A percentile compares a stretch with the other conserved stretches of the same genome.
These are phyloP conservation scores for Spheniscus humboldti DNA, from an alignment of 2,797 vertebrate species.

Conservation along the genomic window DNA sequence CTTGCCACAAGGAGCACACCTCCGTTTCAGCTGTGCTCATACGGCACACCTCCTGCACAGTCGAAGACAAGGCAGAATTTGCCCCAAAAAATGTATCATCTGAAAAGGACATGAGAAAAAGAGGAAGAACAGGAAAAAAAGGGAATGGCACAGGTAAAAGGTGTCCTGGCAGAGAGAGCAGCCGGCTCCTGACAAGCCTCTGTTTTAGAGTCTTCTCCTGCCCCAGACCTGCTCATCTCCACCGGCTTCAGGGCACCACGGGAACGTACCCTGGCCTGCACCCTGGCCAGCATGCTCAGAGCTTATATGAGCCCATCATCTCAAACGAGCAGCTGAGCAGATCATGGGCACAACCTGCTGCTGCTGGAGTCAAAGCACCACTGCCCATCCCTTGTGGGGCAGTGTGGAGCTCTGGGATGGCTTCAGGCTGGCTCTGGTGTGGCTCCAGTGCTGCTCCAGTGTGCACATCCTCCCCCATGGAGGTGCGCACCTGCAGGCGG, in stretches of 20 bases:
- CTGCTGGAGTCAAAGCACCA: rapidly evolving
- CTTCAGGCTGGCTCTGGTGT: neutral
- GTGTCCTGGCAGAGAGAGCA: rapidly evolving
- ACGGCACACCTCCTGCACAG: rapidly evolving
- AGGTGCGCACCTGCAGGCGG: neutral
- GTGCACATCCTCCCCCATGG: rapidly evolving
- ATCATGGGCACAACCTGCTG: neutral
- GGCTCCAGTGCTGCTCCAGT: rapidly evolving
- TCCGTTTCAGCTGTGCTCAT: neutral
- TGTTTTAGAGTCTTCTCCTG: neutral
- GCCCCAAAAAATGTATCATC: neutral
- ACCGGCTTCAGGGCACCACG: rapidly evolving
- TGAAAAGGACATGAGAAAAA: neutral
- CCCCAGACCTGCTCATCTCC: neutral
- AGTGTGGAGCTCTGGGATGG: neutral
- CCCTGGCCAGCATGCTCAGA: too few relatives aligned
- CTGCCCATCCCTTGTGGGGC: rapidly evolving
- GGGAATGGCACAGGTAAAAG: neutral
- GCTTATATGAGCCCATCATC: rapidly evolving
- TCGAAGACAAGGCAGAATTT: rapidly evolving
- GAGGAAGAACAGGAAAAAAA: neutral
- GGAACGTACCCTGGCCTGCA: neutral
- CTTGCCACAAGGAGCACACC: rapidly evolving
- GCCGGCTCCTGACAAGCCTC: neutral
- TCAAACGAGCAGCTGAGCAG: neutral